Base-by-base conservation (phyloP, 2,797 vertebrate species). In the Sebastes minor region DNA sequence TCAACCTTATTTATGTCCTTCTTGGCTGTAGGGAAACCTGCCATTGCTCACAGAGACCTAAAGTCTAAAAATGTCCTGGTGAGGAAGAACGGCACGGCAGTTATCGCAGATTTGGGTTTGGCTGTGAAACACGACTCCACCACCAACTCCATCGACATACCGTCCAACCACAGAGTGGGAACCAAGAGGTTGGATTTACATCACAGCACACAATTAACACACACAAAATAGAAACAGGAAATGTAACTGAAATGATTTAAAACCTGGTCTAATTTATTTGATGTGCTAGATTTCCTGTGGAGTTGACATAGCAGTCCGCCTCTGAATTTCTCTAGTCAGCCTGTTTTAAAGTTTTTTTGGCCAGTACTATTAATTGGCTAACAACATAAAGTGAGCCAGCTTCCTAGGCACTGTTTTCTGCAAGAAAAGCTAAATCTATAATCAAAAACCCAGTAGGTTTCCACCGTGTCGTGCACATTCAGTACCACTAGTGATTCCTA, bases 61-160 rank as follows among this genome's bases (percentile, higher is more conserved):
- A 99, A 99, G 80, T 99, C 98, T 38, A 99, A 99, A 92, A 99
- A 99, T 80, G 96, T 99, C 87, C 93, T 99, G 81, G 98, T 99
- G 91, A 99, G 98, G 95, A 98, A 95, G 93, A 98, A 97, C 4
- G 97, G 98, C 72, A 97, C 94, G 0, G 99, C 98, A 2, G 98
- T 96, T 90, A 98, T 99, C 8, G 98, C 98, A 0, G 98, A 99
- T 89, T 92, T 99, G 88, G 98, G 98, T 10, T 93, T 99, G 93
- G 98, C 98, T 0, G 98, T 99, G 78, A 99, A 98, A 89, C 98
- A 99, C 3, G 96, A 99, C 93, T 98, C 98, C 14, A 80, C 88
- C 92, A 95, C 96, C 57, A 98, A 98, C 91, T 97, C 95, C 76
- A 96, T 99, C 1, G 97, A 99, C 92, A 97, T 98, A 70, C 97